phyloP scores from a whole-genome alignment of 2,113 vertebrate genomes.

The Corythoichthys intestinalis region DNA sequence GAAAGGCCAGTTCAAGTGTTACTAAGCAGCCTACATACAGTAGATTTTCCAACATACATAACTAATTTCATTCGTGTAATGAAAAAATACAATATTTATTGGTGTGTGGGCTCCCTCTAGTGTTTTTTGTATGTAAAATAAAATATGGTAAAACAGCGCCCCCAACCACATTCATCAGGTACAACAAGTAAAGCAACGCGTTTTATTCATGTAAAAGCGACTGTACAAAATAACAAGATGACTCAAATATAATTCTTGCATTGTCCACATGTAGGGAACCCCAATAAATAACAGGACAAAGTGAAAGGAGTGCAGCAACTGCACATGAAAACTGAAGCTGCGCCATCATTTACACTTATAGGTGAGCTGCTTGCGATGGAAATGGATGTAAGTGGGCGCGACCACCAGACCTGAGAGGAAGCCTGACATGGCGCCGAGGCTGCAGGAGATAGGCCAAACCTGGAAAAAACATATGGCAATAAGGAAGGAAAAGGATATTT shows the following conservation, averaged over 20 bases:
- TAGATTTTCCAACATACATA: too few species aligned
- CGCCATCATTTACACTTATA: conserved; percentile 86
- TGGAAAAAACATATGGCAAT: conserved; percentile 42
- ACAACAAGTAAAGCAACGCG: not conserved
- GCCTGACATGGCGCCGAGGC: conserved; percentile 86
- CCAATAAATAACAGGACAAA: conserved; percentile 48
- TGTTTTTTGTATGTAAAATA: too few species aligned
- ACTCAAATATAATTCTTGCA: not conserved
- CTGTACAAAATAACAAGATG: not conserved
- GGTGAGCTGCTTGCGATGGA: conserved; percentile 91
- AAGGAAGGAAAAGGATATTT: too few species aligned
- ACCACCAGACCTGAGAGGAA: conserved; percentile 83
- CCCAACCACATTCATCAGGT: not conserved
- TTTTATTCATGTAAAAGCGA: conserved; percentile 1
- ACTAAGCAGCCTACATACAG: too few species aligned
- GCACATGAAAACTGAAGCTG: not conserved
- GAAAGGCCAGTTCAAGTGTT: too few species aligned
- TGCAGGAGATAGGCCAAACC: conserved; percentile 98
- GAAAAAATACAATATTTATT: too few species aligned
- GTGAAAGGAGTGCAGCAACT: conserved; percentile 15
- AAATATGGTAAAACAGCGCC: too few species aligned
- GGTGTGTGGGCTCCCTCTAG: too few species aligned
- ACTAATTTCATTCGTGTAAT: too few species aligned
- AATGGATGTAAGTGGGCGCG: conserved; percentile 92
- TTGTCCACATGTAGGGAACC: not conserved